These are phyloP conservation scores for Heterochromis multidens DNA, from an alignment of 2,113 vertebrate species.

Conservation along the genomic window DNA sequence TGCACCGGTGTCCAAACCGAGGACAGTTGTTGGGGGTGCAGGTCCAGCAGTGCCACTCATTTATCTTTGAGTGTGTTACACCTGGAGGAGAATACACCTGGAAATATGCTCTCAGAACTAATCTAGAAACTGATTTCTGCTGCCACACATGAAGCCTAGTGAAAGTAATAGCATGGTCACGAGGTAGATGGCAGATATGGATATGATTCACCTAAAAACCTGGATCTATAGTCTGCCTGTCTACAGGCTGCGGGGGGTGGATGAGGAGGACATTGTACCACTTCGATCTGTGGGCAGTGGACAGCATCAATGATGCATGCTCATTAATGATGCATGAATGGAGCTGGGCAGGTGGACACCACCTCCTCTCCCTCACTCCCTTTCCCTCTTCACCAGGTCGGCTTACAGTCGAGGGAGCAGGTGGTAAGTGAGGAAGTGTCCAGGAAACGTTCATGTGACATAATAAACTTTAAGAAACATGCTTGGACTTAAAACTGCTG, in stretches of 20 bases:
- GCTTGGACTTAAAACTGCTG: too few species aligned
- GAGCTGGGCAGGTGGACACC: slow-evolving; percentile 53
- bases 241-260: background rate
- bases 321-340: slow-evolving; percentile 69
- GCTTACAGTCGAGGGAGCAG: slow-evolving; percentile 49
- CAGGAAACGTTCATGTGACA: background rate
- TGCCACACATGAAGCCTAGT: background rate
- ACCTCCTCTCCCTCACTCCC: slow-evolving; percentile 5
- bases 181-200: background rate
- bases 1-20: slow-evolving; percentile 25
- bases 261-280: background rate
- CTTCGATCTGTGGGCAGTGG: slow-evolving; percentile 30
- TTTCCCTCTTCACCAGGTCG: slow-evolving; percentile 40
- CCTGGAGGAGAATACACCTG: background rate
- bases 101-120: background rate
- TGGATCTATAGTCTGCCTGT: background rate
- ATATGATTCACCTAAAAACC: background rate
- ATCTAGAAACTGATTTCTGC: background rate
- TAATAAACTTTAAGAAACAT: background rate
- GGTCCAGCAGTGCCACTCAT: slow-evolving; percentile 47
- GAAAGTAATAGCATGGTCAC: background rate
- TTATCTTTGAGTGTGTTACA: background rate
- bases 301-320: slow-evolving; percentile 69
- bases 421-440: background rate
- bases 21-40: background rate